Conservation (phyloP, 2,888 invertebrate species). For the Nomada goodeniana region DNA sequence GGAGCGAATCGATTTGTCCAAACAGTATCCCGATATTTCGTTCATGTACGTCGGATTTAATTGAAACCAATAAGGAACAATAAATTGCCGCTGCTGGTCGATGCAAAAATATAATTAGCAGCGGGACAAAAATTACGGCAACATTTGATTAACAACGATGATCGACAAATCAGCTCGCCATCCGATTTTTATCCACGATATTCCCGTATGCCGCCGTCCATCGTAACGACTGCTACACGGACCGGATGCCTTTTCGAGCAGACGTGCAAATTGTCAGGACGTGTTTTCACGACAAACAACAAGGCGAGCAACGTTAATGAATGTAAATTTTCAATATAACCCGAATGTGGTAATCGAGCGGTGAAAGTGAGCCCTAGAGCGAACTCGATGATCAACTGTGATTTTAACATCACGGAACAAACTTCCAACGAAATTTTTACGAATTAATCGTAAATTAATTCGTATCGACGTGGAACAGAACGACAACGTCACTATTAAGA, state of each 20-base stretch:
- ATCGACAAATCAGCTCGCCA: background rate
- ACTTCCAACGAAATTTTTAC: constrained; percentile 8
- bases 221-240: background rate
- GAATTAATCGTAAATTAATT: background rate
- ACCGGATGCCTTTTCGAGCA: background rate
- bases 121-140: constrained; percentile 6
- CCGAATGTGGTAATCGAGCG: constrained; percentile 42
- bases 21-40: constrained; percentile 31
- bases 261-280: constrained; percentile 6
- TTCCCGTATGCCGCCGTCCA: too few species aligned
- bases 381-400: constrained; percentile 9
- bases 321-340: constrained; percentile 44
- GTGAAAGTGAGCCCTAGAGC: constrained; percentile 43
- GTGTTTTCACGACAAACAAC: constrained; percentile 10
- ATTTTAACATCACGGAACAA: constrained; percentile 22
- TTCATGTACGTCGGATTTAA: background rate
- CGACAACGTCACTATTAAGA: background rate
- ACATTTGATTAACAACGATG: constrained; percentile 16
- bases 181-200: constrained; percentile 7
- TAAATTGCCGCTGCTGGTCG: background rate
- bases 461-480: background rate
- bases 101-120: constrained; percentile 11
- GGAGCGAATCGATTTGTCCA: constrained; percentile 15
- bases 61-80: background rate
- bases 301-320: constrained; percentile 19